phyloP scores from a whole-genome alignment of 2,113 vertebrate species.

The Polypterus senegalus region DNA sequence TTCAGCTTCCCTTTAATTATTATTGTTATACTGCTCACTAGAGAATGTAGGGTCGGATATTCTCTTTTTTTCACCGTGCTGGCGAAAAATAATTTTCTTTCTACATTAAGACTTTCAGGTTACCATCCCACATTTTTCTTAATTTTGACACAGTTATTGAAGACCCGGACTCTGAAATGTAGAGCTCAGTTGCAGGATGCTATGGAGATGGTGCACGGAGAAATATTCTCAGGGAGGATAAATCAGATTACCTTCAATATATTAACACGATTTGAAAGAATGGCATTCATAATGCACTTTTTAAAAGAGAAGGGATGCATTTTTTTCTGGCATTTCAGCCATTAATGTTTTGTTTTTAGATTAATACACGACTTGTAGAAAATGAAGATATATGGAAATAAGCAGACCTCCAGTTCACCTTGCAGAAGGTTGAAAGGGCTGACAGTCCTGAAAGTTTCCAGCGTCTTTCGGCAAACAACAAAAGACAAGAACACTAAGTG shows the following conservation, averaged over 20 bases:
- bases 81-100: constrained; percentile 14
- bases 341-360: no score
- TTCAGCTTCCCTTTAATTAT: constrained; percentile 49
- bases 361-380: no score
- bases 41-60: constrained; percentile 21
- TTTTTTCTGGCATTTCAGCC: no score
- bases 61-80: constrained; percentile 14
- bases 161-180: no score
- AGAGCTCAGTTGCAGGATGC: no score
- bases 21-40: constrained; percentile 41
- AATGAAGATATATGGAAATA: no score
- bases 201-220: no score
- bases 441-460: constrained; percentile 32
- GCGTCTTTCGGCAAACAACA: constrained; percentile 34
- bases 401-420: constrained; percentile 60
- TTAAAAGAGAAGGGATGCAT: no score
- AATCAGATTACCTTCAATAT: no score
- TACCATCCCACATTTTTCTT: constrained; percentile 30
- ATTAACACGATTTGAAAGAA: no score
- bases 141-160: constrained; percentile 29
- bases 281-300: no score
- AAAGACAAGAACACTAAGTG: constrained; percentile 47
- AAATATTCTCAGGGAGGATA: no score
- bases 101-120: constrained; percentile 22
- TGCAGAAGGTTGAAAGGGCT: constrained; percentile 37